Evolutionary conservation across 2,113 vertebrate species (phyloP).

Genomic region (Rana temporaria): DNA sequence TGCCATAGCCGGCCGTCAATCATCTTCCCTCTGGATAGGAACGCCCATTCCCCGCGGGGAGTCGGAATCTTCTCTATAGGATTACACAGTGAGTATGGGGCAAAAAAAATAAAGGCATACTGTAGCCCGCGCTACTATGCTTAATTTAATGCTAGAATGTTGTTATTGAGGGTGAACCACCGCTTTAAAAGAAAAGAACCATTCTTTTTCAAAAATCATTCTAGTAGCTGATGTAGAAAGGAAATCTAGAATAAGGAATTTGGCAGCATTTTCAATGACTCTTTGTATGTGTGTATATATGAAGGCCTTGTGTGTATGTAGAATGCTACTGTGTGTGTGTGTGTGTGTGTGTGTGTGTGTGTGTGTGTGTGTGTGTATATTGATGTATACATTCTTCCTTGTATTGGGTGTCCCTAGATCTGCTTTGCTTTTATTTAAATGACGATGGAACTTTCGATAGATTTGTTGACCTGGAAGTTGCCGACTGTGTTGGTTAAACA

Average conservation of each 20-base stretch:
- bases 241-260: neutral
- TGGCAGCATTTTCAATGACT: neutral
- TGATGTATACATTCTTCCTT: neutral
- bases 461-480: constrained; percentile 27
- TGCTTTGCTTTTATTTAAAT: constrained; percentile 21
- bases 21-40: no score
- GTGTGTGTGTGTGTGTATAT: constrained; percentile 3
- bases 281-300: constrained; percentile 11
- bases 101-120: no score
- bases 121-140: no score
- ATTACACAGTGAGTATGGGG: no score
- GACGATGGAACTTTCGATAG: neutral
- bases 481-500: neutral
- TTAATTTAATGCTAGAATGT: no score
- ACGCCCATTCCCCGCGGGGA: no score
- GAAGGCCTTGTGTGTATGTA: neutral
- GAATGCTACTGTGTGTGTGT: constrained; percentile 14
- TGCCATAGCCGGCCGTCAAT: no score
- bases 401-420: neutral
- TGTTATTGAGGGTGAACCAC: no score
- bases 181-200: no score
- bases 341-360: neutral
- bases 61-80: no score
- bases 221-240: neutral
- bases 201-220: neutral